Evolutionary conservation across 2,797 vertebrate species (phyloP).

Genomic region (Lutjanus campechanus): DNA sequence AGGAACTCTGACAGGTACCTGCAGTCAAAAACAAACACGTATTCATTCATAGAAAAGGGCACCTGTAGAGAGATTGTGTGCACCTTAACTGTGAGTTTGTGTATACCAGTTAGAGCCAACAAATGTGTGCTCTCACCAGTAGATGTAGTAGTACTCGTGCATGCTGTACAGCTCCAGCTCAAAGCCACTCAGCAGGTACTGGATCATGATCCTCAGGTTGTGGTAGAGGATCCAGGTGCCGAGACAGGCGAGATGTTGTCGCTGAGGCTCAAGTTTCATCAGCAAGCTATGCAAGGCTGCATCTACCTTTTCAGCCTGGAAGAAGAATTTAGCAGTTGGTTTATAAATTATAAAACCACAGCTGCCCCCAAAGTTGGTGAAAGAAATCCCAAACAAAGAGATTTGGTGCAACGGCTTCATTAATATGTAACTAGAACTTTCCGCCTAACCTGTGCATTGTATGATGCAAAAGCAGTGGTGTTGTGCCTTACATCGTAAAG

Average conservation of each 20-base stretch:
- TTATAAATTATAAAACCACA: slow-evolving; percentile 2
- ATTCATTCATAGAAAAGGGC: neutral
- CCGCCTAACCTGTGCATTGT: neutral
- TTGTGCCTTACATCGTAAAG: neutral
- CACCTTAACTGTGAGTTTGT: neutral
- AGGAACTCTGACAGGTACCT: slow-evolving; percentile 99
- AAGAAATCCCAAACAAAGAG: neutral
- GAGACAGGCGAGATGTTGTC: slow-evolving; percentile 96
- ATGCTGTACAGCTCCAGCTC: slow-evolving; percentile 99
- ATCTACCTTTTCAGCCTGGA: slow-evolving; percentile 97
- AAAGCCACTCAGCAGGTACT: slow-evolving; percentile 98
- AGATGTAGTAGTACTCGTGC: slow-evolving; percentile 99
- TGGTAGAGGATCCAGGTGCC: slow-evolving; percentile 99
- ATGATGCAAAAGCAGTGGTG: slow-evolving; percentile 2
- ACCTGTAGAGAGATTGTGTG: neutral
- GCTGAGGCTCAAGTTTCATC: slow-evolving; percentile 97
- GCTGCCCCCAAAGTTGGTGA: neutral
- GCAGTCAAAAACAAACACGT: slow-evolving; percentile 21
- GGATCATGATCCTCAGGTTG: slow-evolving; percentile 98
- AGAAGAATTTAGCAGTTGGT: neutral
- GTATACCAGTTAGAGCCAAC: neutral
- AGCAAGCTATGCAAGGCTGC: slow-evolving; percentile 96
- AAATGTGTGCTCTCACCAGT: slow-evolving; percentile 87
- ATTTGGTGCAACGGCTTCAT: neutral
- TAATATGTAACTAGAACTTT: neutral